Evolutionary conservation across 2,888 invertebrate genomes (phyloP).

Genomic region (Chymomyza caudatula): DNA sequence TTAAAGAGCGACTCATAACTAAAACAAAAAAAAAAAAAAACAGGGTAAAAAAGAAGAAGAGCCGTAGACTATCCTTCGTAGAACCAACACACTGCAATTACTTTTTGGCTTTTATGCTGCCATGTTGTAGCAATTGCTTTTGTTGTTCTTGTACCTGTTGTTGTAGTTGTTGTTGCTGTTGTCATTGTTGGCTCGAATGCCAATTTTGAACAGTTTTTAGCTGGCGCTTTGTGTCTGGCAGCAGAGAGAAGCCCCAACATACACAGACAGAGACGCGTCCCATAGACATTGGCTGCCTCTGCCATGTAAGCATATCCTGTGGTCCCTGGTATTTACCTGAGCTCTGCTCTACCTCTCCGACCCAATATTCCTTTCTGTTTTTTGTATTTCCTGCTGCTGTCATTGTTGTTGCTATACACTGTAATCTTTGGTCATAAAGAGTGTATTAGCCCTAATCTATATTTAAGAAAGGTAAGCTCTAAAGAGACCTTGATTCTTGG

Average conservation of each 20-base stretch:
- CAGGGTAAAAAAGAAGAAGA: no score
- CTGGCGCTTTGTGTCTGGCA: not conserved
- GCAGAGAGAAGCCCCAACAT: not conserved
- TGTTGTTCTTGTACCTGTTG: no score
- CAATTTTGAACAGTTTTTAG: not conserved
- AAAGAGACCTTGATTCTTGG: no score
- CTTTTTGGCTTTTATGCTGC: not conserved
- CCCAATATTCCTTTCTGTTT: not conserved
- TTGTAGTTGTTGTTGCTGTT: not conserved
- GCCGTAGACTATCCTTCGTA: not conserved
- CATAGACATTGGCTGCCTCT: not conserved
- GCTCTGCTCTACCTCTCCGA: not conserved
- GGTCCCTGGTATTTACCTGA: not conserved
- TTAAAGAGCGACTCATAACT: not conserved
- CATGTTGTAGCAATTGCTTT: not conserved
- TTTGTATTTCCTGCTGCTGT: not conserved
- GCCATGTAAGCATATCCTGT: not conserved
- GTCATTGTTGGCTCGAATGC: not conserved
- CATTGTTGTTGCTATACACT: not conserved
- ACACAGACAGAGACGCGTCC: not conserved
- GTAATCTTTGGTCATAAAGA: not conserved
- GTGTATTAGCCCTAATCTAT: not conserved
- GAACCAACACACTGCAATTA: not conserved
- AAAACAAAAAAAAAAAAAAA: not conserved
- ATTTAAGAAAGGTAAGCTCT: no score